Percentiles rank a stretch among this genome's conserved stretches.
Evolutionary conservation across 2,888 invertebrate genomes (phyloP).

Genomic region (Drosophila tanythrix): DNA sequence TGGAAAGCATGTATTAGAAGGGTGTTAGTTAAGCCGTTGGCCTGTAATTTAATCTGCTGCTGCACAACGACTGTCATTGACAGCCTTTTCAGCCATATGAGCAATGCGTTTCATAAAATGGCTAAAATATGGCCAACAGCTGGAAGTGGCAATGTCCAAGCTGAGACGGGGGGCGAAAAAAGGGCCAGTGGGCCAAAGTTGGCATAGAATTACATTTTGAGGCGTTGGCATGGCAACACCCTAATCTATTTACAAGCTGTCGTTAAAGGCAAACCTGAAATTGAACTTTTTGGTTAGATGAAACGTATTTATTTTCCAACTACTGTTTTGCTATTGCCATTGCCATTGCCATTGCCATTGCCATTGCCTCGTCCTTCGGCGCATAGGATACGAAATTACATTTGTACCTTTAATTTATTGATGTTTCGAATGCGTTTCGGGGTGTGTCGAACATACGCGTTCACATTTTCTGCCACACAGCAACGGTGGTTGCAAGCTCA

Average conservation of each 20-base stretch:
- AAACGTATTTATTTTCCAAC: constrained; percentile 54
- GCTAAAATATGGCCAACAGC: constrained; percentile 58
- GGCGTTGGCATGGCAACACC: constrained; percentile 68
- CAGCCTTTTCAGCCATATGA: constrained; percentile 37
- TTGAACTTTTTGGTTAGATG: constrained; percentile 37
- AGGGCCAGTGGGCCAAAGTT: constrained; percentile 42
- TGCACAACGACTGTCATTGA: constrained; percentile 15
- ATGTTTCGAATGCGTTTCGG: constrained; percentile 63
- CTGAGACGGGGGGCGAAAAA: constrained; percentile 30
- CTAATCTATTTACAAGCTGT: constrained; percentile 69
- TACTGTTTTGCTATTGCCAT: neutral
- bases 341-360: neutral
- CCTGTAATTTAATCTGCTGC: neutral
- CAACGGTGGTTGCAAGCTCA: constrained; percentile 38
- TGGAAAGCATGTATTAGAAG: neutral
- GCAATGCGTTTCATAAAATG: constrained; percentile 64
- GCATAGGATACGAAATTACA: constrained; percentile 69
- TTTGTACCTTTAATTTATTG: constrained; percentile 79
- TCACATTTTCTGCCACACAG: constrained; percentile 14
- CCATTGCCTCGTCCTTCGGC: constrained; percentile 40
- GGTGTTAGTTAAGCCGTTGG: neutral
- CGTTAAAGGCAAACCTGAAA: constrained; percentile 46
- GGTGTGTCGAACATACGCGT: constrained; percentile 29
- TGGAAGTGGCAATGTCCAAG: constrained; percentile 36
- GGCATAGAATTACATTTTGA: constrained; percentile 30